phyloP scores from a whole-genome alignment of 1,140 invertebrate genomes.

The Nasonia longicornis region DNA sequence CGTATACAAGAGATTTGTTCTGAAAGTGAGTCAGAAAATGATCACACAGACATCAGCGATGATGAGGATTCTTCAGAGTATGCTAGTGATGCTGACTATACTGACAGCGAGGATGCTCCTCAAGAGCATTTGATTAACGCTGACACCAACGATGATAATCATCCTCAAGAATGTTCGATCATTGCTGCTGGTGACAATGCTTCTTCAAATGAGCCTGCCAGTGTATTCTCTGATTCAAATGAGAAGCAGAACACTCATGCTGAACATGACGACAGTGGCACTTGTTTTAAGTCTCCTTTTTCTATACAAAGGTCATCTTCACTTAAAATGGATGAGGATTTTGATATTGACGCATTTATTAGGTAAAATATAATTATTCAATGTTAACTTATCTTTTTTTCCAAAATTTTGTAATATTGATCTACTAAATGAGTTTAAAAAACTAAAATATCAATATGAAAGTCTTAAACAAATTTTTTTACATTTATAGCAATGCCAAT shows the following conservation, averaged over 20 bases:
- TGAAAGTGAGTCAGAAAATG: not conserved
- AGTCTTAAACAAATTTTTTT: not conserved
- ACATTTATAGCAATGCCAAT: not conserved
- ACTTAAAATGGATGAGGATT: slow-evolving; percentile 20
- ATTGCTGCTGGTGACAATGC: too few species aligned
- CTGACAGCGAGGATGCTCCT: too few species aligned
- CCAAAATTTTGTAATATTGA: not conserved
- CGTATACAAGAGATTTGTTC: not conserved
- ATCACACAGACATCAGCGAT: not conserved
- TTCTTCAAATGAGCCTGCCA: too few species aligned
- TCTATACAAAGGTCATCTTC: not conserved
- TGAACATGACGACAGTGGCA: not conserved
- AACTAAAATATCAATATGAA: too few species aligned
- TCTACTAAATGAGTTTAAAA: too few species aligned
- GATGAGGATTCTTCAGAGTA: not conserved
- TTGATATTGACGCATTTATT: slow-evolving; percentile 28
- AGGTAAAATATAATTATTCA: not conserved
- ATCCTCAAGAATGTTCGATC: too few species aligned
- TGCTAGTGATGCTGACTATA: too few species aligned
- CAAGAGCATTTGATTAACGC: too few species aligned
- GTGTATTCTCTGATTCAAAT: not conserved
- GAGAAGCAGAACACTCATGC: not conserved
- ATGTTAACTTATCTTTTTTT: not conserved
- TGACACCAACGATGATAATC: too few species aligned
- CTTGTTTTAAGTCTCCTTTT: not conserved